Evolutionary conservation across 2,113 vertebrate species (phyloP), one percentile per base, ranked within the genome.

Genomic region (Chlorodrepanis virens): DNA sequence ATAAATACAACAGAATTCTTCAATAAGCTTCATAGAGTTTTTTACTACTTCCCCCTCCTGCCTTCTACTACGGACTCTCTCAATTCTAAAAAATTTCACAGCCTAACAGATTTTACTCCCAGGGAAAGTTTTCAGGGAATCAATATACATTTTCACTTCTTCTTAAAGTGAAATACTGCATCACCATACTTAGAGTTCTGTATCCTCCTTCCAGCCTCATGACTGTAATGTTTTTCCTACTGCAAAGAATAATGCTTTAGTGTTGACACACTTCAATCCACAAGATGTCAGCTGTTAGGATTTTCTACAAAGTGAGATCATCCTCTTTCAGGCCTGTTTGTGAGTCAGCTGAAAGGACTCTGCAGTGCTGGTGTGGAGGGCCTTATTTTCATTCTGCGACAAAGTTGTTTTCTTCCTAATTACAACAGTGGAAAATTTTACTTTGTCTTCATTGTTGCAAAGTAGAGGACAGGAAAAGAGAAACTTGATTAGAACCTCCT

Each of bases 241-340:
- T 0, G 0, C 68, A 44, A 93, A 78, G 56, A 84, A 68, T 68
- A 84, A 78, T 77, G 42, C 76, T 56, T 90, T 68, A 53, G 71
- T 60, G 44, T 56, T 92, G 93, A 93, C 74, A 84, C 40, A 76
- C 33, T 90, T 95, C 93, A 95, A 44, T 91, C 86, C n/a, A 84
- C 80, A 31, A 90, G 35, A 76, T 72, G 57, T 89, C 92, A 93
- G 76, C 88, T 72, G 69, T 89, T 92, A 45, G 50, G 69, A 87
- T 53, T 65, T 93, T 93, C 52, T 92, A 50, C 12, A 6, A 69
- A 89, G 44, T 94, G 92, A 94, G 80, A 79, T 92, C 88, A 78
- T 78, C 14, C 21, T 93, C 83, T 82, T 82, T 63, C 57, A 91
- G 88, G 40, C 28, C 80, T 57, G 44, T 42, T 78, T 69, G 57